Percentiles rank a stretch among this genome's conserved stretches.
phyloP scores from a whole-genome alignment of 1,140 invertebrate genomes.

The Cydia pomonella region DNA sequence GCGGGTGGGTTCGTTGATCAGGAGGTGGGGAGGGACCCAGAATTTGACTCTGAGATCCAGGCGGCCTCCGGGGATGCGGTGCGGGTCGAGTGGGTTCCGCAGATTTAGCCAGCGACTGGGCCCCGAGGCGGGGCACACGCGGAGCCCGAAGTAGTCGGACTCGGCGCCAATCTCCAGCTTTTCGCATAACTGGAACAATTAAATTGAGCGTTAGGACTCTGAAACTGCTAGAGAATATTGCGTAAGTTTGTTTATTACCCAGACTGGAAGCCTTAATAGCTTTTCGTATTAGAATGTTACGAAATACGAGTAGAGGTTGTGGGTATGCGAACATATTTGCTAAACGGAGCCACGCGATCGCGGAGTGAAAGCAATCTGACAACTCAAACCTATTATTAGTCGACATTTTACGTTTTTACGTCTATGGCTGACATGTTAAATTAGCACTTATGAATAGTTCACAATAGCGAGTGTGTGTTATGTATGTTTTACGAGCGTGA shows the following conservation, averaged over 20 bases:
- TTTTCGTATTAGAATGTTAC: constrained; percentile 4
- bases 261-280: background rate
- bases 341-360: constrained; percentile 5
- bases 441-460: constrained; percentile 11
- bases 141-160: constrained; percentile 92
- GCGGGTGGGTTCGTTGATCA: constrained; percentile 91
- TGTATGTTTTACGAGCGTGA: background rate
- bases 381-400: constrained; percentile 26
- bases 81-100: constrained; percentile 89
- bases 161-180: constrained; percentile 90
- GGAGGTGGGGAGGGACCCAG: constrained; percentile 93
- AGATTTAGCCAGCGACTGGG: constrained; percentile 92
- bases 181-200: constrained; percentile 88
- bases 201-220: background rate
- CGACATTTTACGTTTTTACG: constrained; percentile 16
- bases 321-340: background rate
- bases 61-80: constrained; percentile 82
- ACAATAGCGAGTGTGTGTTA: background rate
- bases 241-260: background rate
- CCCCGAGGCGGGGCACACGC: constrained; percentile 84
- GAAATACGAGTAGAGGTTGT: constrained; percentile 29
- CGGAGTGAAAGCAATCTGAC: constrained; percentile 16
- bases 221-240: background rate
- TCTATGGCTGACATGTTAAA: constrained; percentile 18
- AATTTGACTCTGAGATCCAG: constrained; percentile 89